These are phyloP conservation scores for Phalera bucephala DNA, from an alignment of 2,888 invertebrate genomes.

Conservation along the genomic window DNA sequence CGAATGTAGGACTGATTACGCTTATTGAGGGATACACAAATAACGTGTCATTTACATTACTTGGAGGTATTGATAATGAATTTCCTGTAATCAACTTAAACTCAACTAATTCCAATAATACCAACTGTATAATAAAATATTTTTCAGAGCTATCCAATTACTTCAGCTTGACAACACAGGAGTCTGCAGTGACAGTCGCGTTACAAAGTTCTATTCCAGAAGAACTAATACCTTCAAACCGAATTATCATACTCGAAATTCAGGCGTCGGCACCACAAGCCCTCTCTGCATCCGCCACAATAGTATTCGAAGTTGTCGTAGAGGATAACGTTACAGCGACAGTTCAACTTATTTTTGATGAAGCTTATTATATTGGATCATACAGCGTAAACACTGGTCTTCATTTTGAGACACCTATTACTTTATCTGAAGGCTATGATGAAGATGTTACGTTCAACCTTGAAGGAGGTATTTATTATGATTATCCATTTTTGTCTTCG, in stretches of 20 bases:
- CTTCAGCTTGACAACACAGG: constrained; percentile 15
- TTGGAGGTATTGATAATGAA: too few relatives aligned
- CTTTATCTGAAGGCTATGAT: constrained; percentile 29
- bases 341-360: constrained; percentile 10
- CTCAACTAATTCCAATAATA: too few relatives aligned
- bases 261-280: constrained; percentile 31
- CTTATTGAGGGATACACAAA: constrained; percentile 38
- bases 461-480: constrained; percentile 33
- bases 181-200: constrained; percentile 13
- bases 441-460: constrained; percentile 29
- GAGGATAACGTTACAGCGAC: constrained; percentile 5
- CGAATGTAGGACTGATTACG: constrained; percentile 26
- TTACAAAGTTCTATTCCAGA: constrained; percentile 30
- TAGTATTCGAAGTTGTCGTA: constrained; percentile 27
- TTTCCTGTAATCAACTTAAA: too few relatives aligned
- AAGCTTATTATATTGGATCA: constrained; percentile 34
- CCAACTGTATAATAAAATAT: too few relatives aligned
- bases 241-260: constrained; percentile 32
- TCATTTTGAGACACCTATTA: constrained; percentile 18
- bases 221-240: constrained; percentile 28
- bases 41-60: too few relatives aligned
- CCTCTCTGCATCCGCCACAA: constrained; percentile 31
- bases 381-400: constrained; percentile 22
- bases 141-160: constrained; percentile 21
- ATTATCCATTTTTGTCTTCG: too few relatives aligned